Evolutionary conservation across 2,113 vertebrate species (phyloP).

Genomic region (Scalopus aquaticus): DNA sequence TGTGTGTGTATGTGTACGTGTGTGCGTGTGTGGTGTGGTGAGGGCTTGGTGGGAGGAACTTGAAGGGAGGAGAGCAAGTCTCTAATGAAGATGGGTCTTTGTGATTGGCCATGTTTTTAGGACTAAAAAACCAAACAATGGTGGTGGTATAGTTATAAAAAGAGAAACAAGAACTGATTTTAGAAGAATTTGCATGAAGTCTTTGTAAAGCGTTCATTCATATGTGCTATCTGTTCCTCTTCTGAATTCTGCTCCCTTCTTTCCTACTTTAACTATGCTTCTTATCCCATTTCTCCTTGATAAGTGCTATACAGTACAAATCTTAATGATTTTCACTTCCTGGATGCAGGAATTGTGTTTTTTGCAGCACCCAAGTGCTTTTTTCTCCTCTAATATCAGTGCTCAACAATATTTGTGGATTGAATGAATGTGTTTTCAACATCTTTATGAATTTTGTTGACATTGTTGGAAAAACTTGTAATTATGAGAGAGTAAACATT

Average conservation of each 20-base stretch:
- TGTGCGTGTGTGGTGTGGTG: background rate
- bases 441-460: slow-evolving; percentile 68
- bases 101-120: background rate
- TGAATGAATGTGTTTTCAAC: slow-evolving; percentile 39
- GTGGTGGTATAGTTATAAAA: background rate
- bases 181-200: background rate
- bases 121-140: background rate
- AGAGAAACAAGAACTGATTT: background rate
- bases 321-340: background rate
- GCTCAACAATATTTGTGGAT: slow-evolving; percentile 33
- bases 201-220: background rate
- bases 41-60: background rate
- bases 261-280: background rate
- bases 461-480: slow-evolving; percentile 54
- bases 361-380: background rate
- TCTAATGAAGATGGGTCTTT: background rate
- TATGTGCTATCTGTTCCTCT: background rate
- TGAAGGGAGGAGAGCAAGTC: background rate
- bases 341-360: background rate
- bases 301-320: background rate
- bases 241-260: background rate
- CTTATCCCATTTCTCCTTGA: background rate
- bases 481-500: slow-evolving; percentile 72
- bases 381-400: background rate
- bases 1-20: background rate